A percentile compares a stretch with the other conserved stretches of the same genome.
phyloP scores from a whole-genome alignment of 2,888 invertebrate genomes.

The Tipula vernalis region DNA sequence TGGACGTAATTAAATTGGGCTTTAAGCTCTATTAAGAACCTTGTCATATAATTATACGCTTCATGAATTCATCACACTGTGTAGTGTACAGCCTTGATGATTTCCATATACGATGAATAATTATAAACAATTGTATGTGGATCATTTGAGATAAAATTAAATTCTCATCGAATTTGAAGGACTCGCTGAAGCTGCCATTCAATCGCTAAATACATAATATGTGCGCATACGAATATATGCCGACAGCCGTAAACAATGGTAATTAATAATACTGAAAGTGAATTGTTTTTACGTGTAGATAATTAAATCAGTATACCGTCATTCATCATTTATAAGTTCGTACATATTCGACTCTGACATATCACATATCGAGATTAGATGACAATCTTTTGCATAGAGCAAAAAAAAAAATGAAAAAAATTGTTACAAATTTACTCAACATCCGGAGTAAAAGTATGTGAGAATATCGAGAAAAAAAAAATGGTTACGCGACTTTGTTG shows the following conservation, averaged over 20 bases:
- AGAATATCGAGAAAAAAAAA: not conserved
- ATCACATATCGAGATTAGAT: not conserved
- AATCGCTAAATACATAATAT: not conserved
- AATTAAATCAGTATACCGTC: not conserved
- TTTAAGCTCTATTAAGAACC: not conserved
- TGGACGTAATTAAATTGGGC: not conserved
- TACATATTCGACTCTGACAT: not conserved
- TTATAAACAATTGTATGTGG: not conserved
- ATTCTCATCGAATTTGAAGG: not conserved
- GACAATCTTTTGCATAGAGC: not conserved
- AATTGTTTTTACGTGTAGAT: not conserved
- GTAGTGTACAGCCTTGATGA: not conserved
- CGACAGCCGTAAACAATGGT: not conserved
- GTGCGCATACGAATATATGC: not conserved
- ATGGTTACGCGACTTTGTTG: not conserved
- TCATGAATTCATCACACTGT: not conserved
- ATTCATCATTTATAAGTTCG: not conserved
- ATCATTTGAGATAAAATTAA: not conserved
- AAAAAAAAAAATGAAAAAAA: not conserved
- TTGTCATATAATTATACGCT: not conserved
- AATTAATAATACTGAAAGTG: not conserved
- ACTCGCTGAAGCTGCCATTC: not conserved
- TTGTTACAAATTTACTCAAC: not conserved
- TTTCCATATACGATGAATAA: not conserved
- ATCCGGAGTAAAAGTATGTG: constrained; percentile 4